Evolutionary conservation across 2,888 invertebrate species (phyloP).

Genomic region (Eurois occulta): DNA sequence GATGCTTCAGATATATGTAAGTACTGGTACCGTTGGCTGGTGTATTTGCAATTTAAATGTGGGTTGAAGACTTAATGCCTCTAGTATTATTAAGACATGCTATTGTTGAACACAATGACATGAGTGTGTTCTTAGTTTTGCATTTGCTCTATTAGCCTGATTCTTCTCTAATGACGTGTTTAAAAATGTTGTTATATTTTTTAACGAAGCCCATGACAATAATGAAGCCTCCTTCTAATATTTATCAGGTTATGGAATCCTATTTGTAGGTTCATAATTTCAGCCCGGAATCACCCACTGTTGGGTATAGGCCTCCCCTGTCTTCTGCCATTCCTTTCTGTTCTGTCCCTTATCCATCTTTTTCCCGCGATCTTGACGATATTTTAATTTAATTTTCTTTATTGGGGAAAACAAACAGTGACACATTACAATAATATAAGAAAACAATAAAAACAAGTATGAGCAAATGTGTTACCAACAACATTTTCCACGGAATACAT

Average conservation of each 20-base stretch:
- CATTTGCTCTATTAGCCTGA: neutral
- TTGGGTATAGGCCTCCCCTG: no score
- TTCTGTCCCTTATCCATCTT: no score
- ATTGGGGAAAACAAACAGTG: no score
- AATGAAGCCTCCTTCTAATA: neutral
- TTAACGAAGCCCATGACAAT: neutral
- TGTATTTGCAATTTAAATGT: conserved; percentile 13
- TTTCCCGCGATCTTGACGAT: no score
- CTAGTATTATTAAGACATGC: neutral
- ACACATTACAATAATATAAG: no score
- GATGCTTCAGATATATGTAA: conserved; percentile 35
- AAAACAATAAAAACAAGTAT: no score
- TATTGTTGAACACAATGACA: neutral
- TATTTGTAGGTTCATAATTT: neutral
- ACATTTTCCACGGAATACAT: no score
- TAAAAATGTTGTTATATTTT: no score
- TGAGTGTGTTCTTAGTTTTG: neutral
- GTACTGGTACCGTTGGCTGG: conserved; percentile 34
- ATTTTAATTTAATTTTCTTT: no score
- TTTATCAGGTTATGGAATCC: neutral
- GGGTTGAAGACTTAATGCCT: conserved; percentile 23
- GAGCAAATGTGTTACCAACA: no score
- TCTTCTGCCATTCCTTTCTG: no score
- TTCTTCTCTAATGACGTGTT: neutral
- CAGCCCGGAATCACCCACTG: no score